Conservation (phyloP, 2,888 invertebrate genomes). For the Papilio protenor region DNA sequence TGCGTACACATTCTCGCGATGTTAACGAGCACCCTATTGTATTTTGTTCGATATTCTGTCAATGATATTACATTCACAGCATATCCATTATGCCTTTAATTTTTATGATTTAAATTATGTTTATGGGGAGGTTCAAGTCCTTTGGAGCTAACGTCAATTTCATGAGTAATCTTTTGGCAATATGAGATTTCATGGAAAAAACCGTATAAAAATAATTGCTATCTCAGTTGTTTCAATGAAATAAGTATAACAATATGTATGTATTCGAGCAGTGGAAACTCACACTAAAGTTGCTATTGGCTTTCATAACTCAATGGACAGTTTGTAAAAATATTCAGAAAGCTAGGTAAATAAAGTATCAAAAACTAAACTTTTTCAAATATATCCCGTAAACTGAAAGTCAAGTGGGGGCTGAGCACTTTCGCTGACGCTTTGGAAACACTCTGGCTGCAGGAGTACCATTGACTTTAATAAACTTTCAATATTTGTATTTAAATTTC, state of each 20-base stretch:
- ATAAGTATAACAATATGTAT: background rate
- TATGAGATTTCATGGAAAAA: background rate
- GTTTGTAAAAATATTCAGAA: background rate
- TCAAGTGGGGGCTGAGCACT: background rate
- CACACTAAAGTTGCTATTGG: background rate
- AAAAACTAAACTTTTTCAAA: constrained; percentile 6
- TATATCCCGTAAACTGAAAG: constrained; percentile 14
- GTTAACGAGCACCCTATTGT: constrained; percentile 25
- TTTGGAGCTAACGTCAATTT: no score
- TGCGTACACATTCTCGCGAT: constrained; percentile 2
- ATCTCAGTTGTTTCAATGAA: background rate
- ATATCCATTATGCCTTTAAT: background rate
- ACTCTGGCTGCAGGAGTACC: constrained; percentile 2
- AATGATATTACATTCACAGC: background rate
- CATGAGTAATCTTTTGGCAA: no score
- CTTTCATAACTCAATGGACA: background rate
- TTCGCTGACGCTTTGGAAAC: constrained; percentile 5
- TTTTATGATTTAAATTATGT: background rate
- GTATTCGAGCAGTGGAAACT: background rate
- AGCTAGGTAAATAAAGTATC: constrained; percentile 6
- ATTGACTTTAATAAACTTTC: constrained; percentile 21
- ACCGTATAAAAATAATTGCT: background rate
- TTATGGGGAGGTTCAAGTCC: no score
- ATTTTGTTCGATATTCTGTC: background rate
- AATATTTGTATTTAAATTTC: constrained; percentile 19